Conservation (phyloP, 2,113 vertebrate genomes). For the Glaucomys volans region DNA sequence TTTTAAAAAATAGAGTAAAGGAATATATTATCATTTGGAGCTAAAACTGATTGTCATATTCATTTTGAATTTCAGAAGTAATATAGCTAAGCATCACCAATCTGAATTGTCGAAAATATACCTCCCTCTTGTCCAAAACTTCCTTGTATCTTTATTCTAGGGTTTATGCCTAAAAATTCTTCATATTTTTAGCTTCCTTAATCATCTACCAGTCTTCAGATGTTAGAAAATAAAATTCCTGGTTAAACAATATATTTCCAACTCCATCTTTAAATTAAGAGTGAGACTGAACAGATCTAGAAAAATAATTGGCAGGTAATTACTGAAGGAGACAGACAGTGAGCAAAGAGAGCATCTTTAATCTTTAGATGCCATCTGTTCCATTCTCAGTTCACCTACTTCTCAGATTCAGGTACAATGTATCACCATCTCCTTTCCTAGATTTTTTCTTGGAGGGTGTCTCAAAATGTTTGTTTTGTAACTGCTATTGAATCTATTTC, state of each 20-base stretch:
- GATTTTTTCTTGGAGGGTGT: not conserved
- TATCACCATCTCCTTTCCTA: not conserved
- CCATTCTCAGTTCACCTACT: constrained; percentile 28
- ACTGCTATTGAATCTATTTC: not conserved
- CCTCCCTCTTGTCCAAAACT: not conserved
- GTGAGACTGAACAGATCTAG: constrained; percentile 15
- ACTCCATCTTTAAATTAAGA: constrained; percentile 51
- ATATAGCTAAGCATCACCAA: constrained; percentile 4
- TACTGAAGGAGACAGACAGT: constrained; percentile 29
- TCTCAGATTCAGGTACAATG: not conserved
- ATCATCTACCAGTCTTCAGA: constrained; percentile 26
- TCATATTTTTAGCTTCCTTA: constrained; percentile 52
- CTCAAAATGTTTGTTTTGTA: constrained; percentile 23
- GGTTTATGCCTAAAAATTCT: constrained; percentile 8
- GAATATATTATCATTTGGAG: not conserved
- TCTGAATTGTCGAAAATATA: constrained; percentile 48
- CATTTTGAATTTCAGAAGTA: constrained; percentile 49
- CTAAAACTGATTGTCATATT: constrained; percentile 20
- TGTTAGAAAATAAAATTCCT: constrained; percentile 15
- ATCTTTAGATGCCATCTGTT: constrained; percentile 55
- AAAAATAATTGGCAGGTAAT: constrained; percentile 56
- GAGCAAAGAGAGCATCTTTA: constrained; percentile 36
- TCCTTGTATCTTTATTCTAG: not conserved
- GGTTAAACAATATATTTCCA: constrained; percentile 38
- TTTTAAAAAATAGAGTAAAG: not conserved